Percentiles rank a stretch among this genome's conserved stretches.
Evolutionary conservation across 1,140 invertebrate genomes (phyloP).

Genomic region (Brachionus manjavacas): DNA sequence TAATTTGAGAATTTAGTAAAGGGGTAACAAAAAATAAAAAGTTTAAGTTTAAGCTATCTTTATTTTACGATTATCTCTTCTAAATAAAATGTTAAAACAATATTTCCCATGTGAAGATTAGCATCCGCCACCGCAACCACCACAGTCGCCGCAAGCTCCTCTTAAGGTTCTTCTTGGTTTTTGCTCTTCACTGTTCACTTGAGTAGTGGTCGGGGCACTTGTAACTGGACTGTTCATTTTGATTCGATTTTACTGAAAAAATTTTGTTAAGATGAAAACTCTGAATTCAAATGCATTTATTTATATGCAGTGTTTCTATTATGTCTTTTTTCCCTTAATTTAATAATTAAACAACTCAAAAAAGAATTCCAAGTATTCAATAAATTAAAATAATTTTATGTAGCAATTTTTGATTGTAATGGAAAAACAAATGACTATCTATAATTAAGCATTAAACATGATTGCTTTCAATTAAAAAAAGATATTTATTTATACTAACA

Average conservation of each 20-base stretch:
- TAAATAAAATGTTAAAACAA: background rate
- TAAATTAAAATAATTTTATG: background rate
- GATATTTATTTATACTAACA: too few species aligned
- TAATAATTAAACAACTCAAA: background rate
- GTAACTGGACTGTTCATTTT: slow-evolving; percentile 13
- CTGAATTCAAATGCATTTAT: background rate
- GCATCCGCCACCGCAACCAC: background rate
- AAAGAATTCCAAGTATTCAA: background rate
- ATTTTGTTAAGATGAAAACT: background rate
- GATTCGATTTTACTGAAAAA: background rate
- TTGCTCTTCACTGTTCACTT: background rate
- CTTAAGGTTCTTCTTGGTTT: background rate
- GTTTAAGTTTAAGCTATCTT: background rate
- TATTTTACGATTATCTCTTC: background rate
- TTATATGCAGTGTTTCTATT: background rate
- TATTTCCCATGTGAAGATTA: background rate
- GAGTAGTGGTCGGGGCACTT: background rate
- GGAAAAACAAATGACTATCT: background rate
- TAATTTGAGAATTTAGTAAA: too few species aligned
- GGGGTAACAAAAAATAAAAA: too few species aligned
- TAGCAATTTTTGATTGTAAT: background rate
- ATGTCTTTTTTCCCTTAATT: background rate
- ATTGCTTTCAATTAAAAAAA: too few species aligned
- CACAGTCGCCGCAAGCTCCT: slow-evolving; percentile 2
- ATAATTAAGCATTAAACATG: background rate